Evolutionary conservation across 2,113 vertebrate species (phyloP).

Genomic region (Cephalophus harveyi): DNA sequence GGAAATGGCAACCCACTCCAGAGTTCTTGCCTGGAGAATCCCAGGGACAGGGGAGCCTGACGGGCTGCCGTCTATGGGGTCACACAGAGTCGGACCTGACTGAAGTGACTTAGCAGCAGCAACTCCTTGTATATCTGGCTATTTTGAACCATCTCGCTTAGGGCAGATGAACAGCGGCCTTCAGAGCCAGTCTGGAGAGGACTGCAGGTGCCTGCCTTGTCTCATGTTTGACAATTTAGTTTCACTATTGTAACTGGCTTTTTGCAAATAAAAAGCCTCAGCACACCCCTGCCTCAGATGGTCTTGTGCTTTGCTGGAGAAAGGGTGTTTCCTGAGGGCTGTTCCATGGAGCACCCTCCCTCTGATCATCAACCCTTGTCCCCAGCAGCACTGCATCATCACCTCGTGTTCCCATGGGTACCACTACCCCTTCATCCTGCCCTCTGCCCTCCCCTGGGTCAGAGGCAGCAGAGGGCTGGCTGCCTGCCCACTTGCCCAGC

Average conservation of each 20-base stretch:
- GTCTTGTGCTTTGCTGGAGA: neutral
- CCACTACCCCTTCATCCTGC: neutral
- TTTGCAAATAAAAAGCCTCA: neutral
- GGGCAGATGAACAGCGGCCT: neutral
- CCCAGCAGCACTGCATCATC: neutral
- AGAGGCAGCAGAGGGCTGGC: neutral
- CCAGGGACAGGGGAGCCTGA: too few relatives aligned
- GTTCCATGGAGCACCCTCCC: fast-evolving
- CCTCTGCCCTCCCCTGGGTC: neutral
- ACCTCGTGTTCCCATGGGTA: fast-evolving
- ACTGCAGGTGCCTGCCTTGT: fast-evolving
- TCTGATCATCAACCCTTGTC: fast-evolving
- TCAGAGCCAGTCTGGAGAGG: fast-evolving
- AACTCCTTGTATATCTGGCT: neutral
- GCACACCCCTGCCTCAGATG: fast-evolving
- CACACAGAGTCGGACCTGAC: too few relatives aligned
- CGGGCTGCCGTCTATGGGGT: too few relatives aligned
- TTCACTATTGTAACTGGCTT: neutral
- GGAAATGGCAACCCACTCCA: too few relatives aligned
- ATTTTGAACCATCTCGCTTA: fast-evolving
- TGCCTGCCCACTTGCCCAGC: fast-evolving
- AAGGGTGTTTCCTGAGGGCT: fast-evolving
- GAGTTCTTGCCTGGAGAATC: too few relatives aligned
- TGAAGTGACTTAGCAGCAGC: too few relatives aligned
- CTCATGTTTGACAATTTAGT: fast-evolving